A percentile compares a stretch with the other conserved stretches of the same genome.
phyloP scores from a whole-genome alignment of 92 coral and sea anemone species.

The Plumapathes pennacea region DNA sequence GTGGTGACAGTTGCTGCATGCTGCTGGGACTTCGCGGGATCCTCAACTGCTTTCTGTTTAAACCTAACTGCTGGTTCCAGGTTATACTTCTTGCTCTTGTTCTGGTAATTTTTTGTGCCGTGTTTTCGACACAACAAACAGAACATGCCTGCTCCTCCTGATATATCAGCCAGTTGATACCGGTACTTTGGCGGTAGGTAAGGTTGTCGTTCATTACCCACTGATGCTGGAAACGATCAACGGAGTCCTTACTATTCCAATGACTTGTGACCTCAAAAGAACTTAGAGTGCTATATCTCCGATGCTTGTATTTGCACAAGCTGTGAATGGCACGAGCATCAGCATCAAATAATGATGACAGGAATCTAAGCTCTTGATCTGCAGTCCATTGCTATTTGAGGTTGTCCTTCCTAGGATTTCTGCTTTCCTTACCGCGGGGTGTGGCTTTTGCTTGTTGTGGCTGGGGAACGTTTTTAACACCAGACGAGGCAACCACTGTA shows the following conservation, averaged over 20 bases:
- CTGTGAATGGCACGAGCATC: no score
- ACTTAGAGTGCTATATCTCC: no score
- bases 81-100: constrained; percentile 35
- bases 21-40: constrained; percentile 45
- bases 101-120: constrained; percentile 9
- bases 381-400: no score
- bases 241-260: constrained; percentile 4
- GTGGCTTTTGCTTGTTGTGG: no score
- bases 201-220: constrained; percentile 11
- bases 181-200: constrained; percentile 12
- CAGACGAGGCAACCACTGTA: no score
- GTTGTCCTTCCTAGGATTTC: no score
- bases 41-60: constrained; percentile 33
- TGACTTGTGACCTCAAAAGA: no score
- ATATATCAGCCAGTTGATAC: constrained; percentile 22
- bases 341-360: no score
- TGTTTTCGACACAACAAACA: constrained; percentile 48
- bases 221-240: constrained; percentile 1
- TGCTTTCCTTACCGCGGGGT: no score
- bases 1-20: constrained; percentile 34
- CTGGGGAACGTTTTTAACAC: no score
- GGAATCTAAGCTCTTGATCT: no score
- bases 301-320: no score
- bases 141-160: constrained; percentile 56
- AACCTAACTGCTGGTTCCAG: constrained; percentile 31